Percentiles rank a stretch among this genome's conserved stretches.
Evolutionary conservation across 2,888 invertebrate species (phyloP).

Genomic region (Neocrepidodera transversa): DNA sequence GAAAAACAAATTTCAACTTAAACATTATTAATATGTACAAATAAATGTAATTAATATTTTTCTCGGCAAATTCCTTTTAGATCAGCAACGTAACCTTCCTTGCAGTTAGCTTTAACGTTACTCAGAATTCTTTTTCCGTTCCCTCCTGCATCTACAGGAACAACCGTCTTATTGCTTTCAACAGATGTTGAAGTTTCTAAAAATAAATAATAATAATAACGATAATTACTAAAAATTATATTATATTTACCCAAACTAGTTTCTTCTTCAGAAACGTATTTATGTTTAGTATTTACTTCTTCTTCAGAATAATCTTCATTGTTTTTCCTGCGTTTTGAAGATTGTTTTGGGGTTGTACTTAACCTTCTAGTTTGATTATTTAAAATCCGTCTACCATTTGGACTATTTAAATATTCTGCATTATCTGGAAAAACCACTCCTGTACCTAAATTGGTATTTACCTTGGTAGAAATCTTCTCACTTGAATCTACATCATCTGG

Average conservation of each 20-base stretch:
- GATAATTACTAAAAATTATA: not conserved
- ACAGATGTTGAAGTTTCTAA: not conserved
- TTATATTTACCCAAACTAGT: not conserved
- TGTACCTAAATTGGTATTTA: not conserved
- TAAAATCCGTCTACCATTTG: not conserved
- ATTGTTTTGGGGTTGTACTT: not conserved
- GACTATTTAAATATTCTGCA: not conserved
- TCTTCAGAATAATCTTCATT: constrained; percentile 17
- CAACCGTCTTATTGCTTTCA: not conserved
- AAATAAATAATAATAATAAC: not conserved
- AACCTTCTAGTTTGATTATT: not conserved
- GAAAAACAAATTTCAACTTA: no score
- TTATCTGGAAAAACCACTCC: not conserved
- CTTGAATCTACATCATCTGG: not conserved
- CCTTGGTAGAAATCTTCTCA: not conserved
- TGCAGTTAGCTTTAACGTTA: constrained; percentile 8
- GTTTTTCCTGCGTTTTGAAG: constrained; percentile 2
- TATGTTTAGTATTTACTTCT: not conserved
- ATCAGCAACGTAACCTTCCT: constrained; percentile 16
- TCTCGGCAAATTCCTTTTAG: constrained; percentile 8
- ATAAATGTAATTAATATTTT: no score
- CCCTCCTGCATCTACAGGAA: not conserved
- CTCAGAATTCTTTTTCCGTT: constrained; percentile 5
- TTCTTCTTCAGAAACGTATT: constrained; percentile 6
- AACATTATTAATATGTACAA: no score